phyloP scores from a whole-genome alignment of 1,140 invertebrate genomes.

The Achatina immaculata region DNA sequence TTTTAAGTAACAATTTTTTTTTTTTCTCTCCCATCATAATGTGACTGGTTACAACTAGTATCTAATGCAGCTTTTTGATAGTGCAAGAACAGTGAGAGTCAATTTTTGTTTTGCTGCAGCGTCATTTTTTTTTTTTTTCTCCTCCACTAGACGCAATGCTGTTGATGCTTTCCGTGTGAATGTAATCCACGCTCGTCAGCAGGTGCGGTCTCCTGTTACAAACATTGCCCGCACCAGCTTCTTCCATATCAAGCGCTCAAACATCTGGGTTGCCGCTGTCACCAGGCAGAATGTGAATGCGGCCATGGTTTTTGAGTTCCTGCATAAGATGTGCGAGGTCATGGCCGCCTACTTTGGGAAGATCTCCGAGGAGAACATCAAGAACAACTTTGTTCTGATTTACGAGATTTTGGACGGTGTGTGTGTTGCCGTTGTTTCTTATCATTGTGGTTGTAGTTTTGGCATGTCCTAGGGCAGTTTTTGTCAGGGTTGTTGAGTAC shows the following conservation, averaged over 20 bases:
- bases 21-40: no score
- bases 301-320: slow-evolving; percentile 99
- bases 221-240: slow-evolving; percentile 99
- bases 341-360: slow-evolving; percentile 99
- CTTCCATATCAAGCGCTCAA: slow-evolving; percentile 97
- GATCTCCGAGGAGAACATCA: slow-evolving; percentile 99
- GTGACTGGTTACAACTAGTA: no score
- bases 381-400: slow-evolving; percentile 99
- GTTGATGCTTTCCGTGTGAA: slow-evolving; percentile 99
- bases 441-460: no score
- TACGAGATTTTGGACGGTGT: slow-evolving; percentile 97
- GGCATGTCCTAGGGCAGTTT: no score
- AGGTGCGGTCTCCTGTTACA: slow-evolving; percentile 97
- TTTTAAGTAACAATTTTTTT: no score
- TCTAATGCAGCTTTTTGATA: no score
- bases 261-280: slow-evolving; percentile 99
- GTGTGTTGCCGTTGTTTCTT: slow-evolving; percentile 38
- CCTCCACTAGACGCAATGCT: slow-evolving; percentile 83
- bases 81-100: no score
- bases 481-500: neutral
- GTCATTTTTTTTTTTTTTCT: neutral
- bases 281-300: slow-evolving; percentile 99
- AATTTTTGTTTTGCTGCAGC: no score
- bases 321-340: slow-evolving; percentile 98
- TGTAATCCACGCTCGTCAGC: slow-evolving; percentile 98